phyloP scores from a whole-genome alignment of 2,888 invertebrate genomes.

The Luffia ferchaultella region DNA sequence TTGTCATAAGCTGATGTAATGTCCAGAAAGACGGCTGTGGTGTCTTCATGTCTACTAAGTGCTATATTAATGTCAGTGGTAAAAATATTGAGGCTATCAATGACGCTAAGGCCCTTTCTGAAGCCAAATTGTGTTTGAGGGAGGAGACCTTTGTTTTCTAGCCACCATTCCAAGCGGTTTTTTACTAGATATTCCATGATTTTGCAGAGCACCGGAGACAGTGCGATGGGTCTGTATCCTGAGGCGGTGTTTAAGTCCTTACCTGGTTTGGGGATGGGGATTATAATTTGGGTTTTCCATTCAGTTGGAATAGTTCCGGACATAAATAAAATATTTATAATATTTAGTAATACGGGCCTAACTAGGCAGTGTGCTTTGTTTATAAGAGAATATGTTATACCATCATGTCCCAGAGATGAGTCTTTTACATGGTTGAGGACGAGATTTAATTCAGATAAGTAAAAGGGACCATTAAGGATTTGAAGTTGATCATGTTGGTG shows the following conservation, averaged over 20 bases:
- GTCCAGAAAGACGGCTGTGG: slow-evolving; percentile 19
- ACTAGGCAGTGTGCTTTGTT: not conserved
- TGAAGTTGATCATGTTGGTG: no score
- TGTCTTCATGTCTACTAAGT: slow-evolving; percentile 11
- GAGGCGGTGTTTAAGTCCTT: slow-evolving; percentile 1
- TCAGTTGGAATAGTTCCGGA: not conserved
- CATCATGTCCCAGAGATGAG: not conserved
- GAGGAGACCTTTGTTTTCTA: slow-evolving; percentile 13
- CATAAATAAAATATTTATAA: not conserved
- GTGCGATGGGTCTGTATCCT: slow-evolving; percentile 6
- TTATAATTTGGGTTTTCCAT: no score
- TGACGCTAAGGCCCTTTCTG: slow-evolving; percentile 18
- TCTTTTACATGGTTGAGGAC: not conserved
- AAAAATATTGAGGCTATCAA: slow-evolving; percentile 19
- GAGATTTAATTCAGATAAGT: not conserved
- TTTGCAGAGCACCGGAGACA: slow-evolving; percentile 5
- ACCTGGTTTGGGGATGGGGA: slow-evolving; percentile 5
- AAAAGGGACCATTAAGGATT: not conserved
- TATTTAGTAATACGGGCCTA: not conserved
- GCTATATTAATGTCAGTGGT: slow-evolving; percentile 15
- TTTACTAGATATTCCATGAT: slow-evolving; percentile 18
- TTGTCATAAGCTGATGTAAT: slow-evolving; percentile 20
- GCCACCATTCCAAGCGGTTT: slow-evolving; percentile 18
- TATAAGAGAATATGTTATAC: not conserved
- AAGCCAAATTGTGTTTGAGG: slow-evolving; percentile 18